Base-by-base conservation (phyloP, 1,140 invertebrate species). In the Whitmania pigra region DNA sequence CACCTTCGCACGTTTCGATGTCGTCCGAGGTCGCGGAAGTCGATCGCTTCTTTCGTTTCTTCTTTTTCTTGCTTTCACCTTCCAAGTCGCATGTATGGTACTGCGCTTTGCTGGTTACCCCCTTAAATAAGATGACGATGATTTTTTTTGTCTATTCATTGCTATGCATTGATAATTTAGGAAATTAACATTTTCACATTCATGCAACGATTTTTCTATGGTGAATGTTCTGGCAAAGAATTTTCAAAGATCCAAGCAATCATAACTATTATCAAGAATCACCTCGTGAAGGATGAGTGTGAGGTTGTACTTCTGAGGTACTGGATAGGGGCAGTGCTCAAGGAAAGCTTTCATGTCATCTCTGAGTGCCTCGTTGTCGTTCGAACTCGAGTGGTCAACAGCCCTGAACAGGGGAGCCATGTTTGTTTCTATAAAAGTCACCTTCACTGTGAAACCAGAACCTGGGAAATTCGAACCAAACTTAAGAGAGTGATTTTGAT, bases 241-340 rank as follows among this genome's bases (percentile, higher is more conserved):
- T n/a, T n/a, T n/a, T n/a, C n/a, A n/a, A n/a, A n/a, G n/a, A n/a
- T n/a, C n/a, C n/a, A 49, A 11, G 15, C 43, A 49, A 15, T 49
- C 43, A 15, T 17, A 49, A 49, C 9, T 1, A 49, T 63, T 18
- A 63, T 63, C 15, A 49, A 49, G 43, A 17, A n/a, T 43, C 67
- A 74, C 73, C 60, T 67, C 40, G 55, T 75, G 74, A 22, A 75
- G 49, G 17, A 71, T 25, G 25, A 71, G 18, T 3, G 36, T 55
- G 17, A 75, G 66, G 17, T 72, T 36, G 36, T 72, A 75, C 70
- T 71, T 75, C 69, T 75, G 73, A 18, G 74, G 72, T 13, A 75
- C 60, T 6, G 74, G 74, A 49, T 74, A 75, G 4, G 69, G 69
- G 54, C 74, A 75, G 71, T 71, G 73, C 20, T 75, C 40, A 5